These are phyloP conservation scores for Centropyge bicolor DNA, from an alignment of 2,797 vertebrate species.

Conservation along the genomic window DNA sequence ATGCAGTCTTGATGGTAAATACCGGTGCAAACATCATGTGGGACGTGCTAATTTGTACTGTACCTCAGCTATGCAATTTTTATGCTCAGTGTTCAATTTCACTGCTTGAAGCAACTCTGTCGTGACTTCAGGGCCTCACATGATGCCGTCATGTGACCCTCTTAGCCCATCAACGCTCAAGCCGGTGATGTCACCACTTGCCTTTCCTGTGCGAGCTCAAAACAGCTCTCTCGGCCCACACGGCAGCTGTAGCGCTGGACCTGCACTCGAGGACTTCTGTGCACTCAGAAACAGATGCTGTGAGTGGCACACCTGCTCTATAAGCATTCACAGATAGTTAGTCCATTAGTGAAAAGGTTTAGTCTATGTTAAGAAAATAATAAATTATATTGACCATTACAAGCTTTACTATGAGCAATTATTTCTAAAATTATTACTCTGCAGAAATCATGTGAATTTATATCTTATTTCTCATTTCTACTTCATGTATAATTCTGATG, in stretches of 20 bases:
- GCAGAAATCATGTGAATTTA: neutral
- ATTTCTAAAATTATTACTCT: neutral
- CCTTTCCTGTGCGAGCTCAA: slow-evolving; percentile 48
- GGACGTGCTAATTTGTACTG: slow-evolving; percentile 41
- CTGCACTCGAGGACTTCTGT: slow-evolving; percentile 7
- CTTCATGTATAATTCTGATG: neutral
- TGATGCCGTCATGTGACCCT: slow-evolving; percentile 51
- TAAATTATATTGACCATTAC: neutral
- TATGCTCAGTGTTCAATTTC: slow-evolving; percentile 37
- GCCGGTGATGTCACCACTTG: slow-evolving; percentile 52
- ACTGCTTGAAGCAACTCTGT: slow-evolving; percentile 15
- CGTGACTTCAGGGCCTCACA: slow-evolving; percentile 45
- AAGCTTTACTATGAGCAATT: neutral
- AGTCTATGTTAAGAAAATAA: neutral
- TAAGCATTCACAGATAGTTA: slow-evolving; percentile 5
- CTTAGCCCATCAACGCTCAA: slow-evolving; percentile 14
- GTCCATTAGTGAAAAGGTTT: neutral
- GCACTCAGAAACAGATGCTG: slow-evolving; percentile 23
- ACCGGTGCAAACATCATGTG: slow-evolving; percentile 45
- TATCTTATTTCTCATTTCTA: neutral
- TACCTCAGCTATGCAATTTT: slow-evolving; percentile 39
- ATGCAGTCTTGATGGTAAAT: slow-evolving; percentile 23
- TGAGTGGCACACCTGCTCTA: neutral
- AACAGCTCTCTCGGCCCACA: slow-evolving; percentile 30
- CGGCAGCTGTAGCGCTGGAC: slow-evolving; percentile 9